Evolutionary conservation across 2,113 vertebrate genomes (phyloP).

Genomic region (Cacatua alba): DNA sequence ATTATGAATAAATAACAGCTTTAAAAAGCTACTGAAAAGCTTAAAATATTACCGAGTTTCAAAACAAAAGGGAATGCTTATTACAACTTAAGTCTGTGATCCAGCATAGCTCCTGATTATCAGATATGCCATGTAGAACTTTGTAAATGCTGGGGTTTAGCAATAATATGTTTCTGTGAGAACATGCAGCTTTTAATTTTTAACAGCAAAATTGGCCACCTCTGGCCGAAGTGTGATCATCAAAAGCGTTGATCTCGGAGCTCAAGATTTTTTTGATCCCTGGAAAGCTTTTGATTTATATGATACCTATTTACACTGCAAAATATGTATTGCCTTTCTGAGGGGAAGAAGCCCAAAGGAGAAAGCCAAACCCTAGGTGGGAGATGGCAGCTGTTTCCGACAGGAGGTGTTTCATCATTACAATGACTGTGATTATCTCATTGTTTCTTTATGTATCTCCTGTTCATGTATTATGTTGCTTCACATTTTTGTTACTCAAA

Average conservation of each 20-base stretch:
- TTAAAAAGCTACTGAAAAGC: neutral
- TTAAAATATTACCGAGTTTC: neutral
- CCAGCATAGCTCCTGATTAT: neutral
- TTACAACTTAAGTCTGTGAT: neutral
- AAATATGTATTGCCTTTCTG: neutral
- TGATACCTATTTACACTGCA: neutral
- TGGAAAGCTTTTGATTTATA: neutral
- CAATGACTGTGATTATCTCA: neutral
- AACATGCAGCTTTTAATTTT: neutral
- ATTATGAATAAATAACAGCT: neutral
- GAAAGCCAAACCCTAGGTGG: neutral
- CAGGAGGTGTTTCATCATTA: neutral
- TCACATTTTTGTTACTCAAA: neutral
- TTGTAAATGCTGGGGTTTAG: neutral
- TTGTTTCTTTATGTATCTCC: neutral
- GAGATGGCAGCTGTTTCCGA: neutral
- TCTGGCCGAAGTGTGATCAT: neutral
- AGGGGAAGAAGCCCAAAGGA: neutral
- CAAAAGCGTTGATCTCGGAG: neutral
- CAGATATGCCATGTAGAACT: neutral
- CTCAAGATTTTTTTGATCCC: neutral
- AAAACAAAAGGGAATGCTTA: neutral
- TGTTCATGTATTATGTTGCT: neutral
- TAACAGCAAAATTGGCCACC: neutral
- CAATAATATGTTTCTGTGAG: neutral